These are phyloP conservation scores for Morelia viridis DNA, from an alignment of 2,797 vertebrate species.

Conservation along the genomic window DNA sequence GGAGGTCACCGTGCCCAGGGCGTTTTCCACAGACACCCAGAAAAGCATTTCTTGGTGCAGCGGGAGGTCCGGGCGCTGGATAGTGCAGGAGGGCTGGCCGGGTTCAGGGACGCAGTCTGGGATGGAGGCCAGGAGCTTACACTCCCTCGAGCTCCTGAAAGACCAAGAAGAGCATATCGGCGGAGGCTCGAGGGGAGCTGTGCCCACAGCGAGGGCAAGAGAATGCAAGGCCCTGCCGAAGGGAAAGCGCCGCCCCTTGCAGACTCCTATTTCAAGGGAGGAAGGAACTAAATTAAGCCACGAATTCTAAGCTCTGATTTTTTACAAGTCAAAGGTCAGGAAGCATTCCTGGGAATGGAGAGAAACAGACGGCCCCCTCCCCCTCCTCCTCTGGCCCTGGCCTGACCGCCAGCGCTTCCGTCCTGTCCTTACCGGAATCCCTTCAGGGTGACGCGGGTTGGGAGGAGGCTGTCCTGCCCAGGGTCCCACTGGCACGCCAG, in stretches of 20 bases:
- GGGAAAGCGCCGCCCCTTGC: not conserved
- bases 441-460: slow-evolving; percentile 71
- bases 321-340: not conserved
- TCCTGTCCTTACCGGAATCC: slow-evolving; percentile 58
- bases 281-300: not conserved
- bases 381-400: accelerated
- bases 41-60: slow-evolving; percentile 77
- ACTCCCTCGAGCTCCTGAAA: slow-evolving; percentile 57
- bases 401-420: accelerated
- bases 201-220: not conserved
- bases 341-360: not conserved
- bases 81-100: slow-evolving; percentile 61
- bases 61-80: slow-evolving; percentile 76
- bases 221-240: not conserved
- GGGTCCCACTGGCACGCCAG: slow-evolving; percentile 85
- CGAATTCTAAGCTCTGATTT: not conserved
- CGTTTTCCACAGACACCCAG: slow-evolving; percentile 80
- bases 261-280: not conserved
- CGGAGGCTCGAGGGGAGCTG: too few species aligned
- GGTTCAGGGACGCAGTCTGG: slow-evolving; percentile 45
- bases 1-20: slow-evolving; percentile 73
- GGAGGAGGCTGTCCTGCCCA: slow-evolving; percentile 71
- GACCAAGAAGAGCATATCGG: not conserved
- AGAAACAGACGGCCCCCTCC: not conserved
- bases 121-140: slow-evolving; percentile 32